Evolutionary conservation across 2,797 vertebrate species (phyloP).

Genomic region (Hephaestus fuliginosus): DNA sequence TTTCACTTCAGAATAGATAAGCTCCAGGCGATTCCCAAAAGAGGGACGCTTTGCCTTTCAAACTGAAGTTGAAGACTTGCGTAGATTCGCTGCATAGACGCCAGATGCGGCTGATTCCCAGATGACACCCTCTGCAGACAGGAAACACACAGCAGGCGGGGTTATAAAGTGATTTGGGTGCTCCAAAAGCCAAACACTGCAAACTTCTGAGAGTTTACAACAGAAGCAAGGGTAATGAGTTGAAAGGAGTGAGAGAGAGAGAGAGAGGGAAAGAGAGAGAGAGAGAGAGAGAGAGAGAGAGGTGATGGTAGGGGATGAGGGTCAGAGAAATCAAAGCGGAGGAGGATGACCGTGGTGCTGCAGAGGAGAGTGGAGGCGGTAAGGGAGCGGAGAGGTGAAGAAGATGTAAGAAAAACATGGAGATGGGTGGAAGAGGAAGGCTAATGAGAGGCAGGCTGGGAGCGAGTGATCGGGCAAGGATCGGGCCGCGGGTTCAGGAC

Average conservation of each 20-base stretch:
- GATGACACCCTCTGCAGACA: slow-evolving; percentile 28
- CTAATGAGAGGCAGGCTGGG: slow-evolving; percentile 47
- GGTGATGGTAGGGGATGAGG: not conserved
- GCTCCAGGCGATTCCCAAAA: not conserved
- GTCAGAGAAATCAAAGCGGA: not conserved
- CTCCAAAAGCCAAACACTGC: slow-evolving; percentile 57
- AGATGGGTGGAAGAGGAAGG: slow-evolving; percentile 31
- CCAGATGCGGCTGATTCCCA: slow-evolving; percentile 36
- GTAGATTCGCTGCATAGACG: slow-evolving; percentile 1
- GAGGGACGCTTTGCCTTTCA: slow-evolving; percentile 8
- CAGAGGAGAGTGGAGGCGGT: not conserved
- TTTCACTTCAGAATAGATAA: not conserved
- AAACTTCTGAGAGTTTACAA: slow-evolving; percentile 54
- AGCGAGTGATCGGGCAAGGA: slow-evolving; percentile 32
- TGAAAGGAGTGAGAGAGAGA: slow-evolving; percentile 12
- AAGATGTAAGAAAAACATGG: not conserved
- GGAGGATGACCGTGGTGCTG: not conserved
- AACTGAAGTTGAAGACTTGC: slow-evolving; percentile 19
- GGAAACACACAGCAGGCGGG: slow-evolving; percentile 33
- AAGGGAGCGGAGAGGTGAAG: not conserved
- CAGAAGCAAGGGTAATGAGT: slow-evolving; percentile 34
- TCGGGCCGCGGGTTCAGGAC: slow-evolving; percentile 36
- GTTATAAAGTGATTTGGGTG: slow-evolving; percentile 35
- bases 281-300: not conserved
- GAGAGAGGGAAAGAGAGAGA: not conserved